Percentiles rank a stretch among this genome's conserved stretches.
Evolutionary conservation across 1,140 invertebrate genomes (phyloP).

Genomic region (Drosophila bocki): DNA sequence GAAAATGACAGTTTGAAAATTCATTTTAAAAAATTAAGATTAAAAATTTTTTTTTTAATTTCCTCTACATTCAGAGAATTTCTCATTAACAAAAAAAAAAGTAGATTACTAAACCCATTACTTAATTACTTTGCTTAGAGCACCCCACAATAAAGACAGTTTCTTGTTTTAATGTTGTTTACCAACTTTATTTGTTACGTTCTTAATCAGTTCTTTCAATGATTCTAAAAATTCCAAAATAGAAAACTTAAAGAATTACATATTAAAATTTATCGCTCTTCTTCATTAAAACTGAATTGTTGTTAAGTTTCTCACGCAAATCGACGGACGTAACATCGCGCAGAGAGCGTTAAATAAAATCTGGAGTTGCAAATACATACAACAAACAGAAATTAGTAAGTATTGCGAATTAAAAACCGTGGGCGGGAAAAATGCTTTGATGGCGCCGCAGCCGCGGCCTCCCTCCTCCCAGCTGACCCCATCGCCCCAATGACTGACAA

Average conservation of each 20-base stretch:
- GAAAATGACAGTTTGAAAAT: too few relatives aligned
- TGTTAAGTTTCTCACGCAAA: slow-evolving; percentile 43
- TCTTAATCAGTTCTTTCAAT: slow-evolving; percentile 84
- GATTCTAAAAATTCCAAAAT: slow-evolving; percentile 80
- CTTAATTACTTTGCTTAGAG: background rate
- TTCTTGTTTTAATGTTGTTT: slow-evolving; percentile 73
- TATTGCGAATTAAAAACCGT: slow-evolving; percentile 50
- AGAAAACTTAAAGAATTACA: slow-evolving; percentile 77
- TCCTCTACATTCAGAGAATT: too few relatives aligned
- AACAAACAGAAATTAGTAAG: slow-evolving; percentile 43
- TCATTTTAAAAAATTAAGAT: too few relatives aligned
- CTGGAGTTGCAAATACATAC: slow-evolving; percentile 40
- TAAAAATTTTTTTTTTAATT: too few relatives aligned
- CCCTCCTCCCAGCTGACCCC: slow-evolving; percentile 41
- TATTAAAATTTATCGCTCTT: slow-evolving; percentile 70
- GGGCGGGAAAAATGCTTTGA: slow-evolving; percentile 51
- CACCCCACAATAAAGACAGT: background rate
- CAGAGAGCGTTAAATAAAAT: slow-evolving; percentile 37
- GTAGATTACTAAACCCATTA: too few relatives aligned
- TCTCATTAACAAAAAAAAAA: too few relatives aligned
- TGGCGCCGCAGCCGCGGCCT: slow-evolving; percentile 10
- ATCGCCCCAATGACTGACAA: slow-evolving; percentile 46
- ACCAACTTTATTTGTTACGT: slow-evolving; percentile 83
- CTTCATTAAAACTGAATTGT: slow-evolving; percentile 77
- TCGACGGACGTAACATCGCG: slow-evolving; percentile 31